phyloP scores from a whole-genome alignment of 2,888 invertebrate species.

The Vannuccia rotundouncinata region DNA sequence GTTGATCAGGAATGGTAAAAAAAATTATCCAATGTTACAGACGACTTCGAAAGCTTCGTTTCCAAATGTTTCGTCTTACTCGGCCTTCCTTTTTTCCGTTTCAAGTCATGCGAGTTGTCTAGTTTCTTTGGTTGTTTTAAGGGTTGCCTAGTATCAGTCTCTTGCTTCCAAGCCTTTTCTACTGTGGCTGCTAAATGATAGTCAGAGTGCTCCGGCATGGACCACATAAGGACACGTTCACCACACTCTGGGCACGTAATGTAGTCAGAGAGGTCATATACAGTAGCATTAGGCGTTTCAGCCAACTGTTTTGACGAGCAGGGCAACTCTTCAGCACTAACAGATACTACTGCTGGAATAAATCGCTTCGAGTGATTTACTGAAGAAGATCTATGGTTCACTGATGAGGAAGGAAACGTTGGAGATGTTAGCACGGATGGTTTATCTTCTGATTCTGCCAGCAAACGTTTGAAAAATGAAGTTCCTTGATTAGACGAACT shows the following conservation, averaged over 20 bases:
- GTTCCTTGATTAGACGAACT: too few relatives aligned
- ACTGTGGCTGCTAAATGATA: conserved; percentile 7
- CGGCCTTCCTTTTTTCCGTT: not conserved
- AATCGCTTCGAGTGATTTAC: too few relatives aligned
- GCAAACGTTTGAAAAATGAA: not conserved
- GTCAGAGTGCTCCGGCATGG: conserved; percentile 32
- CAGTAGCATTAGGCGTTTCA: not conserved
- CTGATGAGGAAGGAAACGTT: not conserved
- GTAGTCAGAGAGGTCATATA: conserved; percentile 2
- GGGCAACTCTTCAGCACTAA: too few relatives aligned
- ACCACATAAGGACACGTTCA: conserved; percentile 25
- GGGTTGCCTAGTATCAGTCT: too few relatives aligned
- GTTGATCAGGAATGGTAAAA: not conserved
- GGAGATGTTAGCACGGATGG: not conserved
- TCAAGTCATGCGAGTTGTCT: not conserved
- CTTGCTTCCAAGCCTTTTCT: not conserved
- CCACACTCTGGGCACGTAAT: conserved; percentile 23
- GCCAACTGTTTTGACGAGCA: too few relatives aligned
- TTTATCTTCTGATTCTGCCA: not conserved
- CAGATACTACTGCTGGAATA: too few relatives aligned
- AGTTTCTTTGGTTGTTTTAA: not conserved
- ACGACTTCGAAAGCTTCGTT: not conserved
- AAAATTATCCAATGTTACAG: conserved; percentile 1
- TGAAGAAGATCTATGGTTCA: not conserved
- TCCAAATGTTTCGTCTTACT: not conserved